Percentiles rank a stretch among this genome's conserved stretches.
Conservation (phyloP, 2,888 invertebrate species). For the Tipula helvola region DNA sequence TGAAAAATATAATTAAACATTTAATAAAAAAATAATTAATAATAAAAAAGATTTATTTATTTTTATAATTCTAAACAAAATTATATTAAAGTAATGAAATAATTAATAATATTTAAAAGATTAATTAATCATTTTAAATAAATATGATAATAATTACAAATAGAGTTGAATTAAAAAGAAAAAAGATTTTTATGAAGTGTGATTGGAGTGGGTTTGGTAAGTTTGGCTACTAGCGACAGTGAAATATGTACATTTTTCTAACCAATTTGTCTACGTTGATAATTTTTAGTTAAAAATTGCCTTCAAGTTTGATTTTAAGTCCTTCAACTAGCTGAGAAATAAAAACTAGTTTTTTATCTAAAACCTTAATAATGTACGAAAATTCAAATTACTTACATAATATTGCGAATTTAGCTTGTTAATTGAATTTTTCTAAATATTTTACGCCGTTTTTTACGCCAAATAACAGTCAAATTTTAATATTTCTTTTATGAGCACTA, state of each 20-base stretch:
- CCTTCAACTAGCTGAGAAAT: no score
- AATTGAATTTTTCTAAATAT: no score
- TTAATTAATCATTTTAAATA: not conserved
- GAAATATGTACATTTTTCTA: not conserved
- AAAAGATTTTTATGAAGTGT: not conserved
- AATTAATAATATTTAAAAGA: not conserved
- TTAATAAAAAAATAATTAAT: not conserved
- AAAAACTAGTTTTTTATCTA: no score
- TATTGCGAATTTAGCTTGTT: no score
- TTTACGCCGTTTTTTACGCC: no score
- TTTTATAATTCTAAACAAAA: not conserved
- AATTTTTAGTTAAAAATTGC: no score
- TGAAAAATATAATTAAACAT: not conserved
- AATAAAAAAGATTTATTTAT: not conserved
- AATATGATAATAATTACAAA: not conserved
- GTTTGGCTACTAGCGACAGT: not conserved
- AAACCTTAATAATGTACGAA: no score
- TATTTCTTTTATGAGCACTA: no score
- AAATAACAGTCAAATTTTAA: no score
- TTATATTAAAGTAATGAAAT: not conserved
- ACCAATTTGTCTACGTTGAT: not conserved
- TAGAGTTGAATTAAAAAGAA: not conserved
- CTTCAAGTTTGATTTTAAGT: no score
- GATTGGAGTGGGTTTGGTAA: not conserved
- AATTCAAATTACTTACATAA: no score